These are phyloP conservation scores for Rallus crepitans DNA, from an alignment of 2,797 vertebrate species.

Conservation along the genomic window DNA sequence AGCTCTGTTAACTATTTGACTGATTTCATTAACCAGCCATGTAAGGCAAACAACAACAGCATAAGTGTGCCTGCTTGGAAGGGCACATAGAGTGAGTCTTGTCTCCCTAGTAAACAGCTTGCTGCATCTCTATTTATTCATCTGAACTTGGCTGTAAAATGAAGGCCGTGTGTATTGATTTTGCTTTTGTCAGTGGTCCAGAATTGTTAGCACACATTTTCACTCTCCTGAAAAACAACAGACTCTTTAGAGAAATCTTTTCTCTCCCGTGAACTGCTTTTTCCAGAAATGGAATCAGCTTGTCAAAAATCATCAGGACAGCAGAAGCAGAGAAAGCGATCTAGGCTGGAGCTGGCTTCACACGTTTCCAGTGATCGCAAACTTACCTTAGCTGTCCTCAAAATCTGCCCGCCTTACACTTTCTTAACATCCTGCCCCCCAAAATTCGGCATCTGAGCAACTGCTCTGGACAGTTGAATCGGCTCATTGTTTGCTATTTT, in stretches of 20 bases:
- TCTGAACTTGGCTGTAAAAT: slow-evolving; percentile 68
- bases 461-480: slow-evolving; percentile 39
- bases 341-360: neutral
- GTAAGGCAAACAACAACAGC: slow-evolving; percentile 13
- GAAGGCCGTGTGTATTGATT: slow-evolving; percentile 73
- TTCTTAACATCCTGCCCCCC: neutral
- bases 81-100: neutral
- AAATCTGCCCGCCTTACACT: neutral
- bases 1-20: neutral
- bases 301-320: slow-evolving; percentile 48
- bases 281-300: slow-evolving; percentile 45
- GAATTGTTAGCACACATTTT: slow-evolving; percentile 75
- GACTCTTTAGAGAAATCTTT: slow-evolving; percentile 61
- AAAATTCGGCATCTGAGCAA: neutral
- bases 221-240: slow-evolving; percentile 76
- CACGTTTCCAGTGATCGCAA: neutral
- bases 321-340: neutral
- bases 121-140: slow-evolving; percentile 60
- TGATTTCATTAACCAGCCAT: neutral
- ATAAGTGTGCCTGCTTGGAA: slow-evolving; percentile 7
- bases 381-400: slow-evolving; percentile 36
- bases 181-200: slow-evolving; percentile 78
- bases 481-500: slow-evolving; percentile 47
- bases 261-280: slow-evolving; percentile 24
- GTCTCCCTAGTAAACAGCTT: slow-evolving; percentile 55